A percentile compares a stretch with the other conserved stretches of the same genome.
phyloP scores from a whole-genome alignment of 2,888 invertebrate species.

The Biston stratarius region DNA sequence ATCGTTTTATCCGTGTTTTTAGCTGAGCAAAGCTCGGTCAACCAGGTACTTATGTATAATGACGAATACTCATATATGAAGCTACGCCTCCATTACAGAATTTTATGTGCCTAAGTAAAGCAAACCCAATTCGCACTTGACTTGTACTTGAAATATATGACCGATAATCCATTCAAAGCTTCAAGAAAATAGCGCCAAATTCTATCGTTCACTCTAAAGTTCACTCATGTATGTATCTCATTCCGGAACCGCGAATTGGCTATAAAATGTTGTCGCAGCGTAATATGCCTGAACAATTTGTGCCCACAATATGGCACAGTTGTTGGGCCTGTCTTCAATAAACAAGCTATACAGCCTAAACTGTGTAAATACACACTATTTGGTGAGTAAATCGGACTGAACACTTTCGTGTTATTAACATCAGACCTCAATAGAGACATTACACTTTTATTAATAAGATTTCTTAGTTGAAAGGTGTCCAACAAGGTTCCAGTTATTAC shows the following conservation, averaged over 20 bases:
- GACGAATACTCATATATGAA: too few species aligned
- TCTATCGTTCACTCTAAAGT: slow-evolving; percentile 20
- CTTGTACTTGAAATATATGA: too few species aligned
- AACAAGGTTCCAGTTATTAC: too few species aligned
- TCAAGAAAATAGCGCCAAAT: neutral
- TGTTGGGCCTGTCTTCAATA: slow-evolving; percentile 44
- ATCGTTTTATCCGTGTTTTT: too few species aligned
- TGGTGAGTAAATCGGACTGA: slow-evolving; percentile 44
- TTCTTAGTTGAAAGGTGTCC: too few species aligned
- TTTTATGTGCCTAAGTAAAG: too few species aligned
- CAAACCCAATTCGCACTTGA: too few species aligned
- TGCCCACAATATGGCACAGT: slow-evolving; percentile 39
- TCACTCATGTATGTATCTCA: slow-evolving; percentile 42
- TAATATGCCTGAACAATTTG: slow-evolving; percentile 46
- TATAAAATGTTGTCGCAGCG: slow-evolving; percentile 44
- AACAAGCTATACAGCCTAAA: slow-evolving; percentile 43
- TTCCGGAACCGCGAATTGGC: slow-evolving; percentile 43
- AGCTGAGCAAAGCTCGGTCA: too few species aligned
- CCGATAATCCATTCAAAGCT: neutral
- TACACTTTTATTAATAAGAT: too few species aligned
- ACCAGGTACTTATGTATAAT: too few species aligned
- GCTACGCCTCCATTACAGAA: too few species aligned
- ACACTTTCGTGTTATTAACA: slow-evolving; percentile 29
- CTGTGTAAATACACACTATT: slow-evolving; percentile 39
- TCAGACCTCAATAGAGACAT: too few species aligned